Base-by-base conservation (phyloP, 1,140 invertebrate species). In the Geopemphigus sp. region DNA sequence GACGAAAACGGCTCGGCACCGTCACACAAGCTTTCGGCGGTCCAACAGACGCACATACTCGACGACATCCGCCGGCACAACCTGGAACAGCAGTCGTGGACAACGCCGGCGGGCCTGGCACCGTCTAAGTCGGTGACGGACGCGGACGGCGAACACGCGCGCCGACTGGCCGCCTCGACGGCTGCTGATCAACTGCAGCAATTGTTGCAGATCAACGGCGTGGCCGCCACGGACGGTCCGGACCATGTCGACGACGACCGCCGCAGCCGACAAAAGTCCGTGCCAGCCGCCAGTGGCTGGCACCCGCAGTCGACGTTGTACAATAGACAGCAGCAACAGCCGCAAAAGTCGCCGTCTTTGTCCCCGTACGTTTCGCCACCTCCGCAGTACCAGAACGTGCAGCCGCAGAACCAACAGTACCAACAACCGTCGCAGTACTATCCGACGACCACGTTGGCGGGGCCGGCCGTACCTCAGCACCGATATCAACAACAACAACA, bases 181-280 rank as follows among this genome's bases (percentile, higher is more conserved):
- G 70, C 6, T 0, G 15, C 50, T 32, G 50, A 59, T 47, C 29
- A 64, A 24, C 53, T 78, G 8, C 45, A 81, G 59, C 61, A 81
- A 19, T 29, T 74, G 29, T 76, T 76, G 74, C 45, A 45, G 39
- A 76, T 81, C 57, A 80, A 81, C 24, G 45, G 76, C 53, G 68
- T 45, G 24, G 22, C 29, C 45, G 17, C 70, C 8, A 84, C 85
- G 0, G 85, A 85, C 45, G 86, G 85, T 85, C 45, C 85, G 86
- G 85, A 87, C 47, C 83, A 83, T 83, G 83, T n/a, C 84, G 87
- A 76, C 84, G 85, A 78, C 86, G 88, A 68, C 85, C 86, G 14
- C 82, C 85, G 22, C 85, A 87, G 54, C 85, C 85, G 47, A 81
- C 85, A 19, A 64, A 84, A 17, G 83, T 85, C 50, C 83, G 17